Conservation (phyloP, 1,140 invertebrate genomes). For the Tigriopus japonicus region DNA sequence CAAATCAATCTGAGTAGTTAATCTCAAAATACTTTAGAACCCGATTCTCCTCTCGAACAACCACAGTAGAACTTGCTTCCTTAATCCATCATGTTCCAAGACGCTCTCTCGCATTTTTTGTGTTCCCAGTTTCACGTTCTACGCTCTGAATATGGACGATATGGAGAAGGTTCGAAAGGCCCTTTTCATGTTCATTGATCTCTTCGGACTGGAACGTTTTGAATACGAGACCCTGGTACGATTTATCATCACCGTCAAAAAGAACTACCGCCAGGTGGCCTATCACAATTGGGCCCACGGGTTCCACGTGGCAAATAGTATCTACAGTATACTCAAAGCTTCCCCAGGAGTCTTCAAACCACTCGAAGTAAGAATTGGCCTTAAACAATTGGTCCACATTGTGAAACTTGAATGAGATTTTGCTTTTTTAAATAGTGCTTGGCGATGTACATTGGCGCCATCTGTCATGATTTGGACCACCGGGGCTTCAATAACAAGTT, state of each 20-base stretch:
- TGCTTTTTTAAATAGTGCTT: conserved; percentile 34
- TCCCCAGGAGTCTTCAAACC: conserved; percentile 33
- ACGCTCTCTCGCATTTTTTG: conserved; percentile 7
- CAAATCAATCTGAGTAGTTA: too few species aligned
- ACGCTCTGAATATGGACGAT: conserved; percentile 43
- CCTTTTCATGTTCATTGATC: conserved; percentile 55
- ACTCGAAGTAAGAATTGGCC: conserved; percentile 33
- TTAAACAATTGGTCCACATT: not conserved
- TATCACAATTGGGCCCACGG: conserved; percentile 73
- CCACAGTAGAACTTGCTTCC: too few species aligned
- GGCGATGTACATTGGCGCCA: conserved; percentile 50
- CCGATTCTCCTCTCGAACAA: too few species aligned
- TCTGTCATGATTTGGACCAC: conserved; percentile 69
- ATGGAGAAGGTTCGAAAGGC: conserved; percentile 45
- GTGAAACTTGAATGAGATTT: not conserved
- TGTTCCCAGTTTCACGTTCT: conserved; percentile 43
- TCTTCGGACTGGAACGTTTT: conserved; percentile 41
- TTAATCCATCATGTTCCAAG: not conserved
- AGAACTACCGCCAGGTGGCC: conserved; percentile 58
- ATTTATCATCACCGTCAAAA: conserved; percentile 57
- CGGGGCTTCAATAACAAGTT: conserved; percentile 64
- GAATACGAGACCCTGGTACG: conserved; percentile 29
- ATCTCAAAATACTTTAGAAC: too few species aligned
- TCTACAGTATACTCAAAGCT: conserved; percentile 52
- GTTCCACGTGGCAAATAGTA: conserved; percentile 61